These are phyloP conservation scores for Varanus komodoensis DNA, from an alignment of 2,113 vertebrate species.

Conservation along the genomic window DNA sequence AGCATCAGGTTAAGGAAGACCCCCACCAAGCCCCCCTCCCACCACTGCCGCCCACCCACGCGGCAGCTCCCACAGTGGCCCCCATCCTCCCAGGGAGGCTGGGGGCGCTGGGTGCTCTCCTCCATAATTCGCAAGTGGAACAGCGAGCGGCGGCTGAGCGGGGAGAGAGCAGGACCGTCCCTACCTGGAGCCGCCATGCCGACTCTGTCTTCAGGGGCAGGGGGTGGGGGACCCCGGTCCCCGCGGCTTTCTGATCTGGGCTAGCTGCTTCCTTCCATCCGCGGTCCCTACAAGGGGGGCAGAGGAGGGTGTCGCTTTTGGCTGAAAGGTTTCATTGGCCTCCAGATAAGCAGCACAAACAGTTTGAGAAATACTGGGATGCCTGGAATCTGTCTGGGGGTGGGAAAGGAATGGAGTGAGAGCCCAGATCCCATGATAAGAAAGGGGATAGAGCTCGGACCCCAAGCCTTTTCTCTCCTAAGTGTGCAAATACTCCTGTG, in stretches of 20 bases:
- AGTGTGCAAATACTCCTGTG: neutral
- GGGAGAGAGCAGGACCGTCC: fast-evolving
- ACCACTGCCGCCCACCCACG: no score
- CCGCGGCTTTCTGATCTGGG: neutral
- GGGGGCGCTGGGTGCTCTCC: no score
- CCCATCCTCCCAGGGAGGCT: no score
- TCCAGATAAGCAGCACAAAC: neutral
- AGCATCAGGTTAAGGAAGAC: no score
- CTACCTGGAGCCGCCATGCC: constrained; percentile 21
- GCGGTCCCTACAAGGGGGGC: neutral
- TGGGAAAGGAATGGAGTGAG: neutral
- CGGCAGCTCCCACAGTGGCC: no score
- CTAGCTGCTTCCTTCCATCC: neutral
- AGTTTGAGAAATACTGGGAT: neutral
- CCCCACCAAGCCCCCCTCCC: no score
- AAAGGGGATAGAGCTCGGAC: neutral
- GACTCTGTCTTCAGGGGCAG: no score
- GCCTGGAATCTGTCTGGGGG: neutral
- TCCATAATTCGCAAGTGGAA: no score
- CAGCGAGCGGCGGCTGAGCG: no score
- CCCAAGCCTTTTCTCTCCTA: neutral
- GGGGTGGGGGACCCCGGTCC: neutral
- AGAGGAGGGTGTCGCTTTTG: neutral
- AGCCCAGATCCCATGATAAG: neutral
- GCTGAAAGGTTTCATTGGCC: no score